These are phyloP conservation scores for Artemia sinica DNA, from an alignment of 2,888 invertebrate genomes.

Conservation along the genomic window DNA sequence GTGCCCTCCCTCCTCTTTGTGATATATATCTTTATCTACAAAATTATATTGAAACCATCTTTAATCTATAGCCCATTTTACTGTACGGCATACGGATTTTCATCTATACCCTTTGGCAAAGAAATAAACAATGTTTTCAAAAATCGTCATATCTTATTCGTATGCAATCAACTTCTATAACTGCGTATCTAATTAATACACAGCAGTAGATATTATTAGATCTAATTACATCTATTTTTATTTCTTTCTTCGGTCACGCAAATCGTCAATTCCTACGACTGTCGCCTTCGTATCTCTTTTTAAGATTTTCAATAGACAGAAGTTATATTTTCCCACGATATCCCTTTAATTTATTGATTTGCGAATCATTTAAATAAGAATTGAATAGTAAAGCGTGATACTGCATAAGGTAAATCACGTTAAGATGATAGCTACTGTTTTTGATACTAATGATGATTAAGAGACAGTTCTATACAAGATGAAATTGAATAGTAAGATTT, in stretches of 20 bases:
- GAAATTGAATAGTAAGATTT: no score
- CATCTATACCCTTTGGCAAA: no score
- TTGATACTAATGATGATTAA: constrained; percentile 13
- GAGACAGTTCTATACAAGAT: background rate
- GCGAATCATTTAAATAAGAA: constrained; percentile 12
- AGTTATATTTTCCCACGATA: constrained; percentile 6
- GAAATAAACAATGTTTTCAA: no score
- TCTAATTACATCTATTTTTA: background rate
- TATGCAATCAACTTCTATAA: no score
- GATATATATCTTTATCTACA: no score
- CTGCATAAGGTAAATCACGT: constrained; percentile 2
- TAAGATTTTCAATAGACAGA: background rate
- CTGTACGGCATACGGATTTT: no score
- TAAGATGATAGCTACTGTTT: constrained; percentile 9
- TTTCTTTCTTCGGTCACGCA: background rate
- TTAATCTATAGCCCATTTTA: no score
- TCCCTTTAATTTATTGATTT: constrained; percentile 10
- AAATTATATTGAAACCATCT: no score
- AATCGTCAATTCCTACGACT: background rate
- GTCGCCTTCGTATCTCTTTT: constrained; percentile 2
- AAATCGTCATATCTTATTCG: no score
- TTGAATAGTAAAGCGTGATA: constrained; percentile 11
- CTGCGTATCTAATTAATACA: no score
- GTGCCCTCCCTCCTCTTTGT: no score
- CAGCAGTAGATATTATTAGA: constrained; percentile 1